Evolutionary conservation across 2,797 vertebrate species (phyloP), one percentile per base, ranked within the genome.

Genomic region (Neosalanx taihuensis): DNA sequence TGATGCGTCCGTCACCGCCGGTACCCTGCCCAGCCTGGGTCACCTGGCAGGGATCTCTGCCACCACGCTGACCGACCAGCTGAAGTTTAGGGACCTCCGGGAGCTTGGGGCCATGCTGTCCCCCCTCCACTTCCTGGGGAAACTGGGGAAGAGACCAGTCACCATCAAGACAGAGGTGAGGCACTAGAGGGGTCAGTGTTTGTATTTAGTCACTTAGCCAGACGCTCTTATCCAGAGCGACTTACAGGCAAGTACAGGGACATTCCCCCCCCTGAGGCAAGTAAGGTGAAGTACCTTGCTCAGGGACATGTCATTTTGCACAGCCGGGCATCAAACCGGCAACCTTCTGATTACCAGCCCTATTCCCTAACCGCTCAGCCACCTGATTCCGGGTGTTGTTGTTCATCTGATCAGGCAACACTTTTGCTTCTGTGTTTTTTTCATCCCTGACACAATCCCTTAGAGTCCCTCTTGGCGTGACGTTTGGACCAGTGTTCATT

Each of bases 141-240:
- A 94, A 80, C 88, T 96, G 77, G 95, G 95, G 71, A 98, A 96
- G 87, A 94, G 94, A 81, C 90, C 95, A 7, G 87, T 95, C 30
- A 89, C 94, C 0, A 94, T 99, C 86, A 99, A 98, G 89, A 93
- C 93, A 20, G 96, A 99, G 96, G 97, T 98, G 88, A 79, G 88
- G n/a, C 9, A 46, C 41, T 13, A 1, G 17, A 6, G 5, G 51
- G 51, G 18, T n/a, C 12, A 5, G 41, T 46, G 12, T 46, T 46
- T 5, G 41, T 2, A 5, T 46, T 5, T 2, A 46, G 23, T 1
- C 23, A 26, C 1, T 26, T 26, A 26, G 23, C 23, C 23, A 26
- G 23, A 26, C 1, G 23, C 23, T 26, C 23, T 26, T 26, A 26
- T 26, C 23, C 23, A 26, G 23, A 26, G 23, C 23, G 1, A 26